Evolutionary conservation across 2,888 invertebrate genomes (phyloP).

Genomic region (Pristionchus exspectatus): DNA sequence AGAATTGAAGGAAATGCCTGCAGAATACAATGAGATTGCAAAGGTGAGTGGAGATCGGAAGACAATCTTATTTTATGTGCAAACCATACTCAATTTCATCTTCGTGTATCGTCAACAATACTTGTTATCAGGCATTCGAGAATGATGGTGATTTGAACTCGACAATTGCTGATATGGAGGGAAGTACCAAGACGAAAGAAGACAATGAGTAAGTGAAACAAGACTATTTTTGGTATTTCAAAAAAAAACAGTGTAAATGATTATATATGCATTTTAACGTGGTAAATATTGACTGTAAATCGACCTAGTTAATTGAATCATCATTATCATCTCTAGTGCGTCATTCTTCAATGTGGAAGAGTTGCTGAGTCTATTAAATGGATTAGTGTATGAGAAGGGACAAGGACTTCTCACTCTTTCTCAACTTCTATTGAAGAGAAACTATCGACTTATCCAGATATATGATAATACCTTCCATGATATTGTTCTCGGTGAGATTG

Average conservation of each 20-base stretch:
- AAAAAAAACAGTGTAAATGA: not conserved
- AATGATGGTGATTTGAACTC: not conserved
- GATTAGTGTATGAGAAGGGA: constrained; percentile 16
- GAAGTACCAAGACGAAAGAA: not conserved
- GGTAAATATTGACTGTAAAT: not conserved
- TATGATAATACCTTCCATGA: constrained; percentile 55
- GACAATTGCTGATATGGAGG: not conserved
- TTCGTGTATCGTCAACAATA: not conserved
- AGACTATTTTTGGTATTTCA: not conserved
- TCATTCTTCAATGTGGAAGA: not conserved
- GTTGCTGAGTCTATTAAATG: not conserved
- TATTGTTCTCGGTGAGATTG: constrained; percentile 58
- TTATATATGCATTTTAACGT: not conserved
- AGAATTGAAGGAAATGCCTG: constrained; percentile 15
- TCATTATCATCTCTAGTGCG: not conserved
- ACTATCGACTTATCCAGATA: not conserved
- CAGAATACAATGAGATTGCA: not conserved
- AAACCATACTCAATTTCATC: not conserved
- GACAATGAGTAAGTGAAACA: not conserved
- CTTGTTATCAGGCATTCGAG: not conserved
- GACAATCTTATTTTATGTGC: not conserved
- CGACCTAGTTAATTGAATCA: not conserved
- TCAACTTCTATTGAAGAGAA: constrained; percentile 42
- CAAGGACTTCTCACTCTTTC: constrained; percentile 55
- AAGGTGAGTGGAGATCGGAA: not conserved